Conservation (phyloP, 2,113 vertebrate species). For the Pelvicachromis taeniatus region DNA sequence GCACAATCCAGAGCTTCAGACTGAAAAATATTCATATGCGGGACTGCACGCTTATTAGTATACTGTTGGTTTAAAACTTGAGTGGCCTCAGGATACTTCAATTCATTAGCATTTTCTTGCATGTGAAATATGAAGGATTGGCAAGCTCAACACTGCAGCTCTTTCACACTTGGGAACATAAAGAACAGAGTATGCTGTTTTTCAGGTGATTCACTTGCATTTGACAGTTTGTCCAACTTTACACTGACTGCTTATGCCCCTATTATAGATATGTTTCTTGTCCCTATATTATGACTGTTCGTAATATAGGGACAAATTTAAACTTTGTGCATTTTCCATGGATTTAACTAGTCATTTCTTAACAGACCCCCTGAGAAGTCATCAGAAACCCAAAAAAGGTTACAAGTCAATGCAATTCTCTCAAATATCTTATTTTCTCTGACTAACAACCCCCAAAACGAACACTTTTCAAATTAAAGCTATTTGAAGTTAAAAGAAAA, state of each 20-base stretch:
- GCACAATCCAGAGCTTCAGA: not conserved
- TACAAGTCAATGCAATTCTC: not conserved
- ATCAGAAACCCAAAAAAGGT: not conserved
- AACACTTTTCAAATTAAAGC: not conserved
- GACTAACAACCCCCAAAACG: not conserved
- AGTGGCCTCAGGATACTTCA: conserved; percentile 38
- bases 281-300: not conserved
- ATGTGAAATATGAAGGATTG: conserved; percentile 44
- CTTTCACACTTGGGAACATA: not conserved
- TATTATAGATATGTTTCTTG: not conserved
- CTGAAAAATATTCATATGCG: not conserved
- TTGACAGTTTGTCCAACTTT: not conserved
- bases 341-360: not conserved
- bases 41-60: not conserved
- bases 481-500: not conserved
- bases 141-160: not conserved
- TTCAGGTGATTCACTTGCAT: not conserved
- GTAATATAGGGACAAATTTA: not conserved
- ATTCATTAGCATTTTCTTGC: conserved; percentile 59
- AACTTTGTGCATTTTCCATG: not conserved
- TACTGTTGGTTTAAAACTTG: conserved; percentile 14
- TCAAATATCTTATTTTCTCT: not conserved
- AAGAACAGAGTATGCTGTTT: not conserved
- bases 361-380: not conserved
- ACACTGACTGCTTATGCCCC: not conserved